These are phyloP conservation scores for Aethina tumida DNA, from an alignment of 1,140 invertebrate species.

Conservation along the genomic window DNA sequence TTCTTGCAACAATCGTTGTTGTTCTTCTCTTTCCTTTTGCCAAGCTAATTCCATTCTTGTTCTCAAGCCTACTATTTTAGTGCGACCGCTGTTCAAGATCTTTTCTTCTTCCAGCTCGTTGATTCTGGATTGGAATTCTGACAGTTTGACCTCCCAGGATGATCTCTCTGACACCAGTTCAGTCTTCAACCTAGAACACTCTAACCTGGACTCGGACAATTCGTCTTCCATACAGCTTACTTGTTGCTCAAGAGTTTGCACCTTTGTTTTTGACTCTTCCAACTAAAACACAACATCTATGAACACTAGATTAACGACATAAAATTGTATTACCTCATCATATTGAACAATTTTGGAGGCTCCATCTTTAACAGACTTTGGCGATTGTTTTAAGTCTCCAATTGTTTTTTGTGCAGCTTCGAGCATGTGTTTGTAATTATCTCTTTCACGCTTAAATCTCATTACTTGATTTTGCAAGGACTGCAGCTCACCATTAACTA, in stretches of 20 bases:
- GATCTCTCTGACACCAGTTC: constrained; percentile 83
- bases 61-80: constrained; percentile 73
- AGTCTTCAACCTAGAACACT: constrained; percentile 76
- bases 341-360: constrained; percentile 16
- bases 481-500: constrained; percentile 78
- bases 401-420: constrained; percentile 77
- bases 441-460: constrained; percentile 78
- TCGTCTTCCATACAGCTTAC: constrained; percentile 80
- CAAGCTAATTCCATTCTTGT: constrained; percentile 87
- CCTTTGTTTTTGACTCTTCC: constrained; percentile 50
- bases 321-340: constrained; percentile 44
- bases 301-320: background rate
- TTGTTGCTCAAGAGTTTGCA: constrained; percentile 69
- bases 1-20: constrained; percentile 80
- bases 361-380: constrained; percentile 33
- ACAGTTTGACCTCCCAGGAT: constrained; percentile 75
- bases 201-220: constrained; percentile 69
- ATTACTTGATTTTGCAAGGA: constrained; percentile 67
- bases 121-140: constrained; percentile 81
- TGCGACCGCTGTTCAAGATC: constrained; percentile 65
- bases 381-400: constrained; percentile 53
- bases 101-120: constrained; percentile 87
- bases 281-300: constrained; percentile 25
- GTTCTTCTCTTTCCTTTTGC: constrained; percentile 91
- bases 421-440: constrained; percentile 85